These are phyloP conservation scores for Chanos chanos DNA, from an alignment of 2,797 vertebrate genomes.

Conservation along the genomic window DNA sequence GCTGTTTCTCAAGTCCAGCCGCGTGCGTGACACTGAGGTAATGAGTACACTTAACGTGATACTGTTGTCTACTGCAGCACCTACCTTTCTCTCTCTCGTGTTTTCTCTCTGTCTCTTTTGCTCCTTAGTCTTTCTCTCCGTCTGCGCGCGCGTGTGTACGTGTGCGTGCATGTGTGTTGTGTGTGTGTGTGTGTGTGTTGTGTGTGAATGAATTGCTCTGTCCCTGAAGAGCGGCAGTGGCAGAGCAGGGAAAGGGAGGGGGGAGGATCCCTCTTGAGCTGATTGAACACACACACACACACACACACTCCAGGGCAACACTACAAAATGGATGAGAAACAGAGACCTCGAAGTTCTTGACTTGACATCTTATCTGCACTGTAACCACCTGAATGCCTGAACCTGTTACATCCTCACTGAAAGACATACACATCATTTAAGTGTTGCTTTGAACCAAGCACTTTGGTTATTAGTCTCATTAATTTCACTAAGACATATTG, in stretches of 20 bases:
- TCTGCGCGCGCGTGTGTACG: too few relatives aligned
- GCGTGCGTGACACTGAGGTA: conserved; percentile 44
- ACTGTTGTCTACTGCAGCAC: conserved; percentile 39
- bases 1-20: conserved; percentile 26
- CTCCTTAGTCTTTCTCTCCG: too few relatives aligned
- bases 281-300: conserved; percentile 20
- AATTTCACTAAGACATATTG: too few relatives aligned
- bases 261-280: conserved; percentile 22
- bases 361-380: too few relatives aligned
- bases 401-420: too few relatives aligned
- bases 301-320: conserved; percentile 1
- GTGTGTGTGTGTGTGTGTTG: conserved; percentile 12
- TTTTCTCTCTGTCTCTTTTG: too few relatives aligned
- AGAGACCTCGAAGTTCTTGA: too few relatives aligned
- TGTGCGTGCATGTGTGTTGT: conserved; percentile 5
- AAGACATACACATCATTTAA: too few relatives aligned
- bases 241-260: conserved; percentile 32
- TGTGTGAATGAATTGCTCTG: neutral
- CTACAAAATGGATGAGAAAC: too few relatives aligned
- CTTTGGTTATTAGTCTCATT: too few relatives aligned
- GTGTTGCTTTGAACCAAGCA: too few relatives aligned
- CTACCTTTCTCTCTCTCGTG: conserved; percentile 15
- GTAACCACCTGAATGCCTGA: too few relatives aligned
- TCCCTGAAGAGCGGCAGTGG: conserved; percentile 34
- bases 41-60: conserved; percentile 67